Evolutionary conservation across 92 coral and sea anemone genomes (phyloP).

Genomic region (Anthopleura xanthogrammica): DNA sequence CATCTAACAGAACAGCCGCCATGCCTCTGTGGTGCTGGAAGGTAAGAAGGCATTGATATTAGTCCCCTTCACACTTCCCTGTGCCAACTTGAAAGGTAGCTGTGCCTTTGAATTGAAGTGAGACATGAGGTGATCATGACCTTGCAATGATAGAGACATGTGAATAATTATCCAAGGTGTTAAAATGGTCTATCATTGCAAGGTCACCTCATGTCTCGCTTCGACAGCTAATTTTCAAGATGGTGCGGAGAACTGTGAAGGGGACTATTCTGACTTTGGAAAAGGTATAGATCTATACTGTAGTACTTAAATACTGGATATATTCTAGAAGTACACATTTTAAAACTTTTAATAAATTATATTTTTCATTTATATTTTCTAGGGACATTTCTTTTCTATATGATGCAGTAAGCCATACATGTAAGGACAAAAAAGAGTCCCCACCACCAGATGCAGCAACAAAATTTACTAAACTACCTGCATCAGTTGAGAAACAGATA

Average conservation of each 20-base stretch:
- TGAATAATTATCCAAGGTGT: no score
- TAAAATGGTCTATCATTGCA: no score
- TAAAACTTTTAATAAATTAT: background rate
- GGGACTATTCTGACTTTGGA: no score
- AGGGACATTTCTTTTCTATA: conserved; percentile 97
- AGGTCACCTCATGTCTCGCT: no score
- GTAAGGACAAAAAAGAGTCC: conserved; percentile 34
- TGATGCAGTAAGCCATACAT: conserved; percentile 70
- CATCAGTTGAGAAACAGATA: conserved; percentile 38
- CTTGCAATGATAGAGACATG: no score
- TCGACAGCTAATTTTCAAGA: no score
- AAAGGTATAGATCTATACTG: background rate
- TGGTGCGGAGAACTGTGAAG: no score
- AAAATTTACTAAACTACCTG: conserved; percentile 20
- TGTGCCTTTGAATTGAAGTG: no score
- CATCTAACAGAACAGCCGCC: conserved; percentile 95
- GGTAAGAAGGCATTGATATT: conserved; percentile 38
- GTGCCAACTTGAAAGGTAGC: no score
- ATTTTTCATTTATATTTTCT: background rate
- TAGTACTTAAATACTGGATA: background rate
- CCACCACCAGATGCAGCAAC: conserved; percentile 17
- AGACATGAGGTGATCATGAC: no score
- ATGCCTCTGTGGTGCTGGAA: conserved; percentile 98
- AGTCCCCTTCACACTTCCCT: background rate
- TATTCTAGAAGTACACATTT: background rate